Base-by-base conservation (phyloP, 2,888 invertebrate genomes). In the Latheticus oryzae region DNA sequence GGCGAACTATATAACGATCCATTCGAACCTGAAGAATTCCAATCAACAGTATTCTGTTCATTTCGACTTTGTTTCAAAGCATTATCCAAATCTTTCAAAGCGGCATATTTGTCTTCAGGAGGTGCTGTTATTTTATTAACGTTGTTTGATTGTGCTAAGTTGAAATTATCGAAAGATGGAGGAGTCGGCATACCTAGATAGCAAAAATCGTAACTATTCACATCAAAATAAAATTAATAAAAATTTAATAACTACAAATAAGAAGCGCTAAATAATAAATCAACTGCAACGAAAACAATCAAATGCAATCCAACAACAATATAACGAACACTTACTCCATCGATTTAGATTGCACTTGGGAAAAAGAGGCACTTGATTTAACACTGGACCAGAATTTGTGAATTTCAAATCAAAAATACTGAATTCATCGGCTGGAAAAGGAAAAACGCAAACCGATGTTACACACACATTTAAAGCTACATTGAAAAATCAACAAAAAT, bases 101-200 rank as follows among this genome's bases (percentile, higher is more conserved):
- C 96, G 64, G 97, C 96, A 81, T 97, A 97, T 67, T 93, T 89
- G 81, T 97, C 97, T 82, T 90, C 92, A 73, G 86, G 75, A n/a
- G 75, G 74, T 23, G 73, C 55, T 33, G 59, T 32, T n/a, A n/a
- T n/a, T n/a, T n/a, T n/a, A 16, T 54, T 37, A 24, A 47, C 12
- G 48, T 35, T 30, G 50, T 40, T 11, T 60, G 63, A 59, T 54
- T 60, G 55, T 58, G 64, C 61, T 60, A 63, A 24, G 52, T 63
- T 66, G 8, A 65, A 47, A 52, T 61, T 62, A 51, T 64, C 62
- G 35, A 68, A 47, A 12, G 62, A 33, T 26, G 64, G 52, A n/a
- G 72, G 63, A 3, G 67, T 64, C 11, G 73, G 74, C 66, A 74
- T 66, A 68, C 73, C 77, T 73, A 60, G 17, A 63, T 64, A 43